Evolutionary conservation across 2,113 vertebrate species (phyloP), one percentile per base, ranked within the genome.

Genomic region (Channa maculata): DNA sequence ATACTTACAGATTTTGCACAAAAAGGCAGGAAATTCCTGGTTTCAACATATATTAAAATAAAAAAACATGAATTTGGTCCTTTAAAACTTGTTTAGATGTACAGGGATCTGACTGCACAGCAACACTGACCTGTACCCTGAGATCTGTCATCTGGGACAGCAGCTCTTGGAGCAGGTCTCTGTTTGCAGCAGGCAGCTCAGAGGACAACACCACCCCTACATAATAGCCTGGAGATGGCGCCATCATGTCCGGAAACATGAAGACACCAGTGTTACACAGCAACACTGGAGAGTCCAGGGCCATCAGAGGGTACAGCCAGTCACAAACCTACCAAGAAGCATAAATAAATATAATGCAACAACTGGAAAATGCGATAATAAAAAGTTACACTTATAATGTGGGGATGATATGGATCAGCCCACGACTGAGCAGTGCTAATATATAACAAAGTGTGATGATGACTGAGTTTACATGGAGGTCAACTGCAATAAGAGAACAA

Each of bases 231-330:
- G 96, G 92, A 0, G 90, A 65, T 45, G 96, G 94, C 3, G 97
- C 94, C 96, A 97, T 97, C 57, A 96, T 88, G 88, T 99, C 96
- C 1, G 98, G 98, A 73, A 99, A 99, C 97, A 99, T 99, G 86
- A 96, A 99, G 79, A 98, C 97, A 3, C 98, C 98, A 0, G 93
- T 96, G 77, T 85, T 96, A 81, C 97, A 99, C 70, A 96, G 96
- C 62, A 99, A 86, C 72, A 96, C 96, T 0, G 97, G 97, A 34
- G 97, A 98, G 77, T 96, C 93, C 61, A 89, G 90, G 69, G 93
- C 86, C 95, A 99, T 96, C 12, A 99, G 95, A 4, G 97, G 97
- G 79, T 97, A 99, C 0, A 98, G 64, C 98, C 98, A 99, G 91
- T 98, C 96, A 87, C 96, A 98, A 79, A 99, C 98, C 98, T 99